These are phyloP conservation scores for Proteles cristata DNA, from an alignment of 2,113 vertebrate species.

Conservation along the genomic window DNA sequence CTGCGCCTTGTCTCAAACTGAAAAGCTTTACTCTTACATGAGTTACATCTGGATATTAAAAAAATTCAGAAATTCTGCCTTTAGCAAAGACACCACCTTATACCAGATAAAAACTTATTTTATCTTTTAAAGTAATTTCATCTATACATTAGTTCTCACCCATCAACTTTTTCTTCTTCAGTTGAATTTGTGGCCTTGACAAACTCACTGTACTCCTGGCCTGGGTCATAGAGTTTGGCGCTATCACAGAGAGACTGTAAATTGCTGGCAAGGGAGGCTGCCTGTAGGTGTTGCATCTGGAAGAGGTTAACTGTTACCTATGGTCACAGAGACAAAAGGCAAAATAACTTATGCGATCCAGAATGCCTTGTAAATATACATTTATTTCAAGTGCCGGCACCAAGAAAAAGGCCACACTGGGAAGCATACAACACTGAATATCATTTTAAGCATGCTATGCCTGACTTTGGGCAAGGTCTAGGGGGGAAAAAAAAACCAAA, in stretches of 20 bases:
- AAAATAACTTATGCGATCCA: neutral
- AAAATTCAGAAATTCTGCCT: neutral
- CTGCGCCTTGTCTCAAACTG: neutral
- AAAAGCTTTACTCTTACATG: conserved; percentile 20
- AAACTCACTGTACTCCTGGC: conserved; percentile 94
- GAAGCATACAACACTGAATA: neutral
- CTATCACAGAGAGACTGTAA: conserved; percentile 95
- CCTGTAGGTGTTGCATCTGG: conserved; percentile 96
- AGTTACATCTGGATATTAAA: neutral
- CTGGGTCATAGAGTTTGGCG: conserved; percentile 96
- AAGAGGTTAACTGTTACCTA: conserved; percentile 98
- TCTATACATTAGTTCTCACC: conserved; percentile 87
- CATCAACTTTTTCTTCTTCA: conserved; percentile 88
- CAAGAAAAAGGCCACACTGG: neutral
- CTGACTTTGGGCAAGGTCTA: neutral
- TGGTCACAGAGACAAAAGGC: conserved; percentile 42
- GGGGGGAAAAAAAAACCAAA: neutral
- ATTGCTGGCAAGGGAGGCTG: conserved; percentile 93
- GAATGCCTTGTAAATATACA: neutral
- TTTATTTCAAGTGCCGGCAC: neutral
- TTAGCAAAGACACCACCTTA: neutral
- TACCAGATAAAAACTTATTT: neutral
- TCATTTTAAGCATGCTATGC: neutral
- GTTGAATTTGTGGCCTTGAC: conserved; percentile 89
- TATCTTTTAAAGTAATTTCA: conserved; percentile 23